Evolutionary conservation across 1,140 invertebrate species (phyloP).

Genomic region (Samia ricini): DNA sequence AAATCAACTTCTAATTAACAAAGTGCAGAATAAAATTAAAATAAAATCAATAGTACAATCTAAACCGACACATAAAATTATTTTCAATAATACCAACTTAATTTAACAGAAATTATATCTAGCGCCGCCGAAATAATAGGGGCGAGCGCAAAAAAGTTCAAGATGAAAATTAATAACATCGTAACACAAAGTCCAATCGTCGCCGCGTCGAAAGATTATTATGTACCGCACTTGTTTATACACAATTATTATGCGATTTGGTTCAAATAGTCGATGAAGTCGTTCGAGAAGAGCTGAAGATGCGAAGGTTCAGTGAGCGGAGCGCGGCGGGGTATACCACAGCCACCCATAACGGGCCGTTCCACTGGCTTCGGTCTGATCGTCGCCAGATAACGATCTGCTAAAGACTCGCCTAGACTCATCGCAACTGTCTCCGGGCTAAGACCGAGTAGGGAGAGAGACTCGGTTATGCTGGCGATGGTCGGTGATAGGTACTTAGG

Average conservation of each 20-base stretch:
- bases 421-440: constrained; percentile 64
- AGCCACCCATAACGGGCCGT: constrained; percentile 35
- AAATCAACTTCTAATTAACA: constrained; percentile 76
- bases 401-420: constrained; percentile 65
- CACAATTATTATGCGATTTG: constrained; percentile 75
- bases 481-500: constrained; percentile 49
- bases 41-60: constrained; percentile 76
- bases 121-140: constrained; percentile 38
- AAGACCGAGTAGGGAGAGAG: constrained; percentile 63
- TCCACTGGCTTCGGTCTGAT: constrained; percentile 49
- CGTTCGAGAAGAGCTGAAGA: constrained; percentile 79
- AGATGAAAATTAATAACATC: constrained; percentile 23
- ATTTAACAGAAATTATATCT: constrained; percentile 76
- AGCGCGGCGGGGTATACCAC: constrained; percentile 42
- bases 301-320: constrained; percentile 46
- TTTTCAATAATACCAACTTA: constrained; percentile 77
- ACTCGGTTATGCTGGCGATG: constrained; percentile 65
- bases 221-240: constrained; percentile 21
- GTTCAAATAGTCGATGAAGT: constrained; percentile 79
- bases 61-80: constrained; percentile 77
- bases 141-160: constrained; percentile 51
- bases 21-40: constrained; percentile 76
- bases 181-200: constrained; percentile 29
- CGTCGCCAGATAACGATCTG: constrained; percentile 58
- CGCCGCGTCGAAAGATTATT: constrained; percentile 16